These are phyloP conservation scores for Drosophila rhopaloa DNA, from an alignment of 1,140 invertebrate genomes.

Conservation along the genomic window DNA sequence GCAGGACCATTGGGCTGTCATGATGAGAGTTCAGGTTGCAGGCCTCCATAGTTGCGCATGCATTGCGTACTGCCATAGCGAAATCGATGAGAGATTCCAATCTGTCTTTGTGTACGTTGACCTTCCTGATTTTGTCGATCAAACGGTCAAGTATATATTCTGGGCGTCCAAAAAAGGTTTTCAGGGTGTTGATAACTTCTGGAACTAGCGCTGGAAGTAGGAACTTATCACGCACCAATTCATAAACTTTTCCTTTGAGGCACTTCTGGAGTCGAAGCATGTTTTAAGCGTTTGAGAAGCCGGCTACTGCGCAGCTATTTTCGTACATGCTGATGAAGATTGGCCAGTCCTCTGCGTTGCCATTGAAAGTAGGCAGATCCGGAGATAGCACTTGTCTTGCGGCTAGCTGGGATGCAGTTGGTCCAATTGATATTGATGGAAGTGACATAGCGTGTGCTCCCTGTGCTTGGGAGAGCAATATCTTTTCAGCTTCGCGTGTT, in stretches of 20 bases:
- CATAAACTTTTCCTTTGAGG: neutral
- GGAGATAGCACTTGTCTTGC: constrained; percentile 1
- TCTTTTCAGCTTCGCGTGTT: neutral
- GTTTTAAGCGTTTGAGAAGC: neutral
- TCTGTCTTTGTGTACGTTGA: neutral
- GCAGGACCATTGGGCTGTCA: neutral
- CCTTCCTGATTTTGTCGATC: neutral
- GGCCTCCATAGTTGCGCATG: too few species aligned
- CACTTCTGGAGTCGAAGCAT: constrained; percentile 12
- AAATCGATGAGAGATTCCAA: too few species aligned
- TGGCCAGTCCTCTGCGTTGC: constrained; percentile 6
- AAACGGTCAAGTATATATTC: neutral
- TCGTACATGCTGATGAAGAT: constrained; percentile 2
- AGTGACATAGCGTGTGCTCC: neutral
- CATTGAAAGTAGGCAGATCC: constrained; percentile 1
- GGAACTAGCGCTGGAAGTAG: neutral
- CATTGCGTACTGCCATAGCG: too few species aligned
- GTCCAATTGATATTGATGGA: neutral
- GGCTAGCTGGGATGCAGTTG: neutral
- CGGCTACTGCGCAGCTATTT: constrained; percentile 1
- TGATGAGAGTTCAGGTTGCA: neutral
- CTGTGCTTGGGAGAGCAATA: neutral
- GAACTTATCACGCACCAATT: neutral
- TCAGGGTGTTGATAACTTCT: neutral
- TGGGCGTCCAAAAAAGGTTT: neutral